Percentiles rank a stretch among this genome's conserved stretches.
phyloP scores from a whole-genome alignment of 2,113 vertebrate species.

The Rhinogobius similis region DNA sequence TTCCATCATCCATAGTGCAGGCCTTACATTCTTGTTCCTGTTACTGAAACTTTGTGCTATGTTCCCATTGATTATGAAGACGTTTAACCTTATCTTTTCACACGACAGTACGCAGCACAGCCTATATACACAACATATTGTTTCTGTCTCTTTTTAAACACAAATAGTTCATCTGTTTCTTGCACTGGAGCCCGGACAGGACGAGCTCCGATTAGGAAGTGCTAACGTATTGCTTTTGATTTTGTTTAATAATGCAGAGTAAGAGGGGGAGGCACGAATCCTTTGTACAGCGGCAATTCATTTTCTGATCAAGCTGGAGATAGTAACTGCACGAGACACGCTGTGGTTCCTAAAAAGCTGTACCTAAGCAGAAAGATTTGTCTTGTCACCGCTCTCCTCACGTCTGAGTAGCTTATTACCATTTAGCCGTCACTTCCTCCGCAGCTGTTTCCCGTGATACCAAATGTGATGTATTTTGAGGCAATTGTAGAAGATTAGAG shows the following conservation, averaged over 20 bases:
- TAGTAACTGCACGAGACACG: conserved; percentile 24
- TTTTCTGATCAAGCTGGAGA: conserved; percentile 49
- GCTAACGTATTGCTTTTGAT: conserved; percentile 10
- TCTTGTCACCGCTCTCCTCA: conserved; percentile 50
- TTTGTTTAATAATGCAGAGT: conserved; percentile 24
- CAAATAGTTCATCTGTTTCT: conserved; percentile 3
- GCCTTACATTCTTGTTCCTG: neutral
- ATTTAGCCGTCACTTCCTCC: conserved; percentile 43
- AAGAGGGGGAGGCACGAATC: conserved; percentile 17
- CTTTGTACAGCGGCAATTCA: conserved; percentile 38
- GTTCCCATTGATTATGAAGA: neutral
- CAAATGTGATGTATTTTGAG: conserved; percentile 54
- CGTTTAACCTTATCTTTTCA: neutral
- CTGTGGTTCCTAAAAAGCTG: conserved; percentile 46
- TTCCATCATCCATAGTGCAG: neutral
- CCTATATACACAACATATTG: neutral
- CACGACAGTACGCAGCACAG: neutral
- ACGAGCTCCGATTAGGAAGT: conserved; percentile 7
- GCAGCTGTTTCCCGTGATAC: conserved; percentile 65
- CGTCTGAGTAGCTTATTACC: conserved; percentile 47
- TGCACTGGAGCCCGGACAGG: neutral
- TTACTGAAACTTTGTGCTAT: neutral
- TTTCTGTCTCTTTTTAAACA: neutral
- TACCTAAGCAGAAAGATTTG: conserved; percentile 45
- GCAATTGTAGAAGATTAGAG: conserved; percentile 41